phyloP scores from a whole-genome alignment of 2,797 vertebrate genomes.

The Galago senegalensis region DNA sequence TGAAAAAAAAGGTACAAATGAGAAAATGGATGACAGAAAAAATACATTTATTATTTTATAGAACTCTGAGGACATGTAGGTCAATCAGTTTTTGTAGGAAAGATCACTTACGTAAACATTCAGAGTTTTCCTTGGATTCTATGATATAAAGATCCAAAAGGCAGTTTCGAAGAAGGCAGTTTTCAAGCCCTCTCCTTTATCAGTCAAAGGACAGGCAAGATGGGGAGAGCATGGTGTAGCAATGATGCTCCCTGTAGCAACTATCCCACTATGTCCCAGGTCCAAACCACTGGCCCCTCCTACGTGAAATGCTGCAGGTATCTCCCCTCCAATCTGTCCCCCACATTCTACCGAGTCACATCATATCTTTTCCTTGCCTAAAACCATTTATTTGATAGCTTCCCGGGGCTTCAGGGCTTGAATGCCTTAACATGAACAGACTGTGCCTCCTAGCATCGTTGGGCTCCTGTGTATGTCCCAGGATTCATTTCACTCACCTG shows the following conservation, averaged over 20 bases:
- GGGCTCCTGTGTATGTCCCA: not conserved
- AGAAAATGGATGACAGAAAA: not conserved
- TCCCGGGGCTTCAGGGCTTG: not conserved
- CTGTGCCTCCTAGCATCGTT: not conserved
- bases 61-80: not conserved
- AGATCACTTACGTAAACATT: not conserved
- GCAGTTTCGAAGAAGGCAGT: not conserved
- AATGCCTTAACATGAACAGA: not conserved
- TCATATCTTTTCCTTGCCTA: not conserved
- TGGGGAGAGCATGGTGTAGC: not conserved
- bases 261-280: not conserved
- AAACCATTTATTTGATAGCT: not conserved
- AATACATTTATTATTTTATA: not conserved
- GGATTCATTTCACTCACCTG: not conserved
- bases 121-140: not conserved
- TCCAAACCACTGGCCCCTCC: not conserved
- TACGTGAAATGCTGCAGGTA: not conserved
- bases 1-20: not conserved
- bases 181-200: not conserved
- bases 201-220: not conserved
- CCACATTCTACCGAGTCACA: not conserved
- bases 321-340: not conserved
- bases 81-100: not conserved
- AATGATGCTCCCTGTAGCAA: not conserved
- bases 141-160: not conserved